phyloP scores from a whole-genome alignment of 2,113 vertebrate genomes.

The Bos taurus region DNA sequence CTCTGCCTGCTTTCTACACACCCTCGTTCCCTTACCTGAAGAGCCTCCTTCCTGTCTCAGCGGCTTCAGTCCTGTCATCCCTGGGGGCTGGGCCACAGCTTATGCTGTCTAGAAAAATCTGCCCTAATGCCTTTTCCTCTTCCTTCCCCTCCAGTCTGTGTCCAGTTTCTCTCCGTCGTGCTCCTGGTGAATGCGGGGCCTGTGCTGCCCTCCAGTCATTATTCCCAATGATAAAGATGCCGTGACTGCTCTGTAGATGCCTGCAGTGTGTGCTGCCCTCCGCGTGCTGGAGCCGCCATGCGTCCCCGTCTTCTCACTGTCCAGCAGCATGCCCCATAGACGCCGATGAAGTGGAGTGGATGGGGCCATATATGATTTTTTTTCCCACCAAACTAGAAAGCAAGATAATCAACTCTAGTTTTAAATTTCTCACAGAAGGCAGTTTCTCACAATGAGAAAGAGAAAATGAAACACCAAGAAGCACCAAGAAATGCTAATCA shows the following conservation, averaged over 20 bases:
- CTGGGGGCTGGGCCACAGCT: neutral
- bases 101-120: neutral
- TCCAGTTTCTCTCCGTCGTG: neutral
- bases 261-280: neutral
- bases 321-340: neutral
- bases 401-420: neutral
- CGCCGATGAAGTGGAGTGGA: neutral
- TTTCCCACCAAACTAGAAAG: neutral
- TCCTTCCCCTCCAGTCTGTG: neutral
- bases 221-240: neutral
- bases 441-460: neutral
- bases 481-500: slow-evolving; percentile 9
- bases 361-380: neutral
- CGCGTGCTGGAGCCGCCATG: neutral
- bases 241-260: neutral
- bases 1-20: neutral
- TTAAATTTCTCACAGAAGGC: neutral
- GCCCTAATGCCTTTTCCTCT: neutral
- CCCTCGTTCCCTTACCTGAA: neutral
- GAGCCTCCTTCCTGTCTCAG: neutral
- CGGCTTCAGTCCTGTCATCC: neutral
- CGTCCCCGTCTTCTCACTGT: neutral
- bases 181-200: neutral
- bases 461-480: neutral
- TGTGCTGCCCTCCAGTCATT: neutral